Conservation (phyloP, 1,140 invertebrate species). For the Cepaea nemoralis region DNA sequence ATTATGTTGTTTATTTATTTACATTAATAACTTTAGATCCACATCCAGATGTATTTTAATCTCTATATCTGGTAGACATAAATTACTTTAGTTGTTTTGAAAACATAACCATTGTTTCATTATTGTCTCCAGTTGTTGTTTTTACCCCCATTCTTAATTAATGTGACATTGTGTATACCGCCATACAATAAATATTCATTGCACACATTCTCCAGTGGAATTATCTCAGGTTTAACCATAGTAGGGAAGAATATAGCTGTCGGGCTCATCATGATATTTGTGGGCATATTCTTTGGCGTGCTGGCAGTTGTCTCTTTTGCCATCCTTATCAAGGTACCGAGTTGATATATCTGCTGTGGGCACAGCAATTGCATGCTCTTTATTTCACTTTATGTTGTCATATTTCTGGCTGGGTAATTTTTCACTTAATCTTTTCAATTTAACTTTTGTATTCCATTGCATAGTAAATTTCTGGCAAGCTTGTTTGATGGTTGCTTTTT, state of each 20-base stretch:
- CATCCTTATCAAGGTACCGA: constrained; percentile 62
- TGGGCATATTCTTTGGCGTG: constrained; percentile 65
- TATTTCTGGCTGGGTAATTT: not conserved
- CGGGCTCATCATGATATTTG: constrained; percentile 66
- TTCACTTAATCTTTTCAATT: no score
- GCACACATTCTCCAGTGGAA: constrained; percentile 58
- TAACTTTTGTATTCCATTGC: no score
- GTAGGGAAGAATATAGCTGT: constrained; percentile 57
- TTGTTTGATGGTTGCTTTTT: no score
- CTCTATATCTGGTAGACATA: no score
- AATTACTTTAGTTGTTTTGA: no score
- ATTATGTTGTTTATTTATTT: no score
- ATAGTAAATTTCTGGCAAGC: no score
- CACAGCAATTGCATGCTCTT: not conserved
- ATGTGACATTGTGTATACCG: not conserved
- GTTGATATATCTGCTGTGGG: not conserved
- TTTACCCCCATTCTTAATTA: no score
- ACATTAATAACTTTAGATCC: no score
- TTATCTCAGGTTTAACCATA: constrained; percentile 58
- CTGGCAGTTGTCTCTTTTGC: constrained; percentile 58
- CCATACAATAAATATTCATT: not conserved
- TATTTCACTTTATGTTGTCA: not conserved
- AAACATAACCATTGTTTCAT: no score
- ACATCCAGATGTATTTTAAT: no score
- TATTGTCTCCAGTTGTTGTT: no score